These are phyloP conservation scores for Pegea sp. DNA, from an alignment of 23 tunicate genomes.

Conservation along the genomic window DNA sequence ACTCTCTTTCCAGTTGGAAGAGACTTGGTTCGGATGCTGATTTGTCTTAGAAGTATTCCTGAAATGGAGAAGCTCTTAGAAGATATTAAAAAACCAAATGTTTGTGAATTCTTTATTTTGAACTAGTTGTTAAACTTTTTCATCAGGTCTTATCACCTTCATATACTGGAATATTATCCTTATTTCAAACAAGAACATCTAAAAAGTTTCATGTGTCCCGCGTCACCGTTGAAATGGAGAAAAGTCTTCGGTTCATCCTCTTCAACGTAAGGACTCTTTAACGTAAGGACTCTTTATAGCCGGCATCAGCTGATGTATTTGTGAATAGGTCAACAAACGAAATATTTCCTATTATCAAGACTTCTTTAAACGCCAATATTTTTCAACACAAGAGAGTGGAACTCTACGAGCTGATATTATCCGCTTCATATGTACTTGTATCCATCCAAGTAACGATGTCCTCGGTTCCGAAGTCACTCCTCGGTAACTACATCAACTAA, in stretches of 20 bases:
- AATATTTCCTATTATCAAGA: too few relatives aligned
- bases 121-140: too few relatives aligned
- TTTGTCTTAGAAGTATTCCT: conserved; percentile 69
- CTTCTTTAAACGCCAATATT: conserved; percentile 73
- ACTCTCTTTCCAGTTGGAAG: too few relatives aligned
- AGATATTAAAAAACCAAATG: conserved; percentile 60
- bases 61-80: conserved; percentile 60
- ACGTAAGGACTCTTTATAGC: too few relatives aligned
- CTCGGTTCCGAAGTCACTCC: conserved; percentile 78
- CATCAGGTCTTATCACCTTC: conserved; percentile 32
- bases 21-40: conserved; percentile 60
- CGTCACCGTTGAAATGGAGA: conserved; percentile 72
- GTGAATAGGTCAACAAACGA: too few relatives aligned
- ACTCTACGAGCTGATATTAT: conserved; percentile 57
- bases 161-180: conserved; percentile 41
- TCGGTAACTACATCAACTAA: conserved; percentile 9
- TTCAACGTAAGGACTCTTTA: too few relatives aligned
- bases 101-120: too few relatives aligned
- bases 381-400: conserved; percentile 47
- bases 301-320: too few relatives aligned
- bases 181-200: conserved; percentile 66
- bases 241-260: conserved; percentile 29
- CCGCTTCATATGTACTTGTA: conserved; percentile 65
- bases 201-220: conserved; percentile 50
- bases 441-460: conserved; percentile 74